Evolutionary conservation across 2,888 invertebrate genomes (phyloP), one percentile per base, ranked within the genome.

Genomic region (Pogonocherus hispidulus): DNA sequence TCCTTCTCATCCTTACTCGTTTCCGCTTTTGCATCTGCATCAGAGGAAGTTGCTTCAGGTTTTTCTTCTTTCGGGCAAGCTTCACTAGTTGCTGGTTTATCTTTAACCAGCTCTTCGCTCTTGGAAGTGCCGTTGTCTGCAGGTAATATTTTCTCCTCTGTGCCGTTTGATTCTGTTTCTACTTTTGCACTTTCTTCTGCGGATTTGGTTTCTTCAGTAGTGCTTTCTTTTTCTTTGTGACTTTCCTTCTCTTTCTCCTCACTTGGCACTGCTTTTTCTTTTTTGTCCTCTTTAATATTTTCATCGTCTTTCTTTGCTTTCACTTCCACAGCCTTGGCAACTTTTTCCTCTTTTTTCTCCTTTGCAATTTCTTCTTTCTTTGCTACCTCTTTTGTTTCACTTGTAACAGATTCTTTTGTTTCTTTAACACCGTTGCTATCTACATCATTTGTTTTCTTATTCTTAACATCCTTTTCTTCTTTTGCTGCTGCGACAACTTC

Each of bases 1-100:
- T 83, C 83, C 74, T 86, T 79, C 83, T 84, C 79, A 80, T 86
- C 72, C 44, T 54, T 41, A 23, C 60, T 56, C 23, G 27, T 46
- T 44, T 56, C 55, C 27, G 67, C 55, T 47, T 67, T 55, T 63
- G 69, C 68, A 41, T 66, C 69, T 20, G 46, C 8, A 2, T 54
- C 62, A 1, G 27, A 63, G 57, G 55, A 56, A 18, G n/a, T n/a
- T n/a, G 52, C 86, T 86, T 3, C 80, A 80, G 4, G 79, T 84
- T 62, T 85, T 85, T n/a, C 74, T 55, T 71, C 59, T 44, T n/a
- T n/a, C n/a, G n/a, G n/a, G n/a, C n/a, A n/a, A n/a, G n/a, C n/a
- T n/a, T n/a, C n/a, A n/a, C n/a, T n/a, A n/a, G n/a, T n/a, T n/a
- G n/a, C n/a, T n/a, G n/a, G n/a, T n/a, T n/a, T n/a, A n/a, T n/a